Evolutionary conservation across 2,113 vertebrate species (phyloP).

Genomic region (Vanacampus margaritifer): DNA sequence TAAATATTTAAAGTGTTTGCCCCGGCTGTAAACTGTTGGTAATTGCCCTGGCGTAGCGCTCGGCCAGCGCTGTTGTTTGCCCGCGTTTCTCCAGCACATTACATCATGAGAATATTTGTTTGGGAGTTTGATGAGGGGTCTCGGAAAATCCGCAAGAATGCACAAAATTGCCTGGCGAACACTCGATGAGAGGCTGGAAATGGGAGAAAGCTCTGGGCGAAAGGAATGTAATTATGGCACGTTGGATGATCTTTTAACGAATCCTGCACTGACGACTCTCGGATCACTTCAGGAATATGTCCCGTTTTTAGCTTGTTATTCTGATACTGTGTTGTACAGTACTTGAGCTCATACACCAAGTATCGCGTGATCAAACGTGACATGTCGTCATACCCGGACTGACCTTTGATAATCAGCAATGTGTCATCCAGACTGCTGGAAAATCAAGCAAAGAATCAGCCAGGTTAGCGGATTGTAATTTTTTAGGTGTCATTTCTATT

Average conservation of each 20-base stretch:
- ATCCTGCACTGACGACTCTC: slow-evolving; percentile 33
- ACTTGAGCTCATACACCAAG: no score
- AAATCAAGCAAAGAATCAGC: no score
- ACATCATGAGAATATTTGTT: slow-evolving; percentile 66
- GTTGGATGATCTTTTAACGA: slow-evolving; percentile 34
- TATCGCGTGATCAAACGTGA: no score
- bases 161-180: slow-evolving; percentile 51
- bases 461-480: no score
- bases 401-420: no score
- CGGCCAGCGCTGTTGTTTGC: slow-evolving; percentile 35
- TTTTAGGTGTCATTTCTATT: no score
- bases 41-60: slow-evolving; percentile 37
- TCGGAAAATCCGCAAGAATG: slow-evolving; percentile 64
- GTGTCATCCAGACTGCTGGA: no score
- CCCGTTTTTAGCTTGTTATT: slow-evolving; percentile 28
- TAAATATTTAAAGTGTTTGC: slow-evolving; percentile 68
- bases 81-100: slow-evolving; percentile 50
- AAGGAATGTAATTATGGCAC: slow-evolving; percentile 56
- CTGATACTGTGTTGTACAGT: slow-evolving; percentile 39
- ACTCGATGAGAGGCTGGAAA: slow-evolving; percentile 7
- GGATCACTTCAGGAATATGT: slow-evolving; percentile 47
- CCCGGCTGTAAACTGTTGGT: slow-evolving; percentile 60
- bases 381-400: no score
- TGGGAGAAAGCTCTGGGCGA: slow-evolving; percentile 34
- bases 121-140: slow-evolving; percentile 66